Conservation (phyloP, 2,113 vertebrate genomes). For the Gymnogyps californianus region DNA sequence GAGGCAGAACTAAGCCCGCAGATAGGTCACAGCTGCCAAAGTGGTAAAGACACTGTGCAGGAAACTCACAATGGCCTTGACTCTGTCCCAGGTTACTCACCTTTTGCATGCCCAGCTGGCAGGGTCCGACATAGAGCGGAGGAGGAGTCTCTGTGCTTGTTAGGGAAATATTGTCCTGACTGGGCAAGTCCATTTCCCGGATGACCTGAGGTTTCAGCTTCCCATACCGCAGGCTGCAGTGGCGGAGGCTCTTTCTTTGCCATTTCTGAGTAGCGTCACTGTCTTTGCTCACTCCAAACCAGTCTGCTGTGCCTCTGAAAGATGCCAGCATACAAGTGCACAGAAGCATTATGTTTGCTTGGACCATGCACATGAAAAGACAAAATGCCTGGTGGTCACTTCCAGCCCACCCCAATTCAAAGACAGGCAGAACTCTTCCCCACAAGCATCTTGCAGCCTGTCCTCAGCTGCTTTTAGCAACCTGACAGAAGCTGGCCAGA, state of each 20-base stretch:
- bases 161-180: slow-evolving; percentile 95
- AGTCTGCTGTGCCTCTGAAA: slow-evolving; percentile 94
- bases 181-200: slow-evolving; percentile 94
- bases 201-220: slow-evolving; percentile 95
- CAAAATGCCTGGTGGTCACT: not conserved
- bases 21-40: not conserved
- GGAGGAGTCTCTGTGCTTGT: slow-evolving; percentile 96
- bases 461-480: not conserved
- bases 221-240: slow-evolving; percentile 96
- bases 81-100: slow-evolving; percentile 54
- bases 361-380: not conserved
- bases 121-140: slow-evolving; percentile 89
- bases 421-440: not conserved
- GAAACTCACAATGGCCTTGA: not conserved
- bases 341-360: not conserved
- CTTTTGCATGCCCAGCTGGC: slow-evolving; percentile 96
- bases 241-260: slow-evolving; percentile 96
- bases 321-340: slow-evolving; percentile 2
- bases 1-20: not conserved
- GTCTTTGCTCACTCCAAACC: slow-evolving; percentile 97
- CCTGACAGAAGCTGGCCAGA: not conserved
- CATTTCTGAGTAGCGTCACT: slow-evolving; percentile 93
- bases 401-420: not conserved
- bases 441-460: not conserved
- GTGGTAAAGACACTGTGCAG: not conserved